Base-by-base conservation (phyloP, 30 jellyfish, hydroid and myxozoan species). In the Clytia hemisphaerica region DNA sequence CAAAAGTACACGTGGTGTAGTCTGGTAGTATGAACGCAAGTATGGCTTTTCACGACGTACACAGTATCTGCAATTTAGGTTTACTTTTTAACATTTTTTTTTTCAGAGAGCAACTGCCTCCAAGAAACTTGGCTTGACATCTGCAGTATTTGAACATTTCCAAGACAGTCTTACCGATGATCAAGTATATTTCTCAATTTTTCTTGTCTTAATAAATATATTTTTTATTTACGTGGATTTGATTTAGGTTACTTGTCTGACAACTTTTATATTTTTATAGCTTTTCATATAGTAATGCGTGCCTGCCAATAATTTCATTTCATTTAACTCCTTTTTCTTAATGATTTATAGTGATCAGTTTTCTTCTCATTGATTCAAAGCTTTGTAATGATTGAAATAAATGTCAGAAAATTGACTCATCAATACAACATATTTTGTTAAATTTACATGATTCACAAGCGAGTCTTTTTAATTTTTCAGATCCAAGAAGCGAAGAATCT, bases 61-160 rank as follows among this genome's bases (percentile, higher is more conserved):
- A n/a, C n/a, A n/a, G n/a, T n/a, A n/a, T n/a, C n/a, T n/a, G n/a
- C n/a, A n/a, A n/a, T n/a, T n/a, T n/a, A n/a, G n/a, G n/a, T n/a
- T n/a, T 25, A 12, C 21, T 42, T 22, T 30, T 15, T 18, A 28
- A 24, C 29, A 28, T 49, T 15, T 76, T 6, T 19, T 48, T 59
- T 48, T 44, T 7, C 53, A 81, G 94, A 58, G 45, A 30, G 72
- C 94, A n/a, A 53, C 70, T 76, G 94, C 59, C 24, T 37, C 73
- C 35, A 79, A 86, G 32, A 14, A 40, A 6, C 72, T 83, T 83
- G 30, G 45, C 32, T 79, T 79, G 0, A 73, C 64, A 15, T 75
- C 61, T 1, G 22, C 32, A 6, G 61, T 61, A 6, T 31, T 72
- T 21, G 62, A 31, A 10, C 24, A 47, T 10, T 81, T 70, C 38